phyloP scores from a whole-genome alignment of 2,113 vertebrate species.

The Vidua chalybeata region DNA sequence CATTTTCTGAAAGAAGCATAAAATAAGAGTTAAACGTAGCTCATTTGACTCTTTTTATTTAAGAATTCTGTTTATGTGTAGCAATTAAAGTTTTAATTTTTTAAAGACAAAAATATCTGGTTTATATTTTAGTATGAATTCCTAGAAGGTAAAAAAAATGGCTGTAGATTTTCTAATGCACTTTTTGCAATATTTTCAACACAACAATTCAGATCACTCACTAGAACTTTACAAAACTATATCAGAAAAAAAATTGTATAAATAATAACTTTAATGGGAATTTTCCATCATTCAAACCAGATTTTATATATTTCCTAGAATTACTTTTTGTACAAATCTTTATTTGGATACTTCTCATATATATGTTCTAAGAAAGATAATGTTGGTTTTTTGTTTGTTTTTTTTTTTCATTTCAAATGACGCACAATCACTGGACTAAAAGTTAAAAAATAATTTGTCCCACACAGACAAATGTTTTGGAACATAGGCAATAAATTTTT shows the following conservation, averaged over 20 bases:
- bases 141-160: background rate
- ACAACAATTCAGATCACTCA: background rate
- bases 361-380: background rate
- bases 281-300: background rate
- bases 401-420: background rate
- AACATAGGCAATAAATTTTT: background rate
- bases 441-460: background rate
- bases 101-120: rapidly evolving
- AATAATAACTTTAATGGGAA: background rate
- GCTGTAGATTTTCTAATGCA: background rate
- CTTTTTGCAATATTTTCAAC: background rate
- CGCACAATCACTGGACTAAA: background rate
- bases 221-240: background rate
- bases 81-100: background rate
- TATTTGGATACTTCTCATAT: background rate
- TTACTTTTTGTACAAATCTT: background rate
- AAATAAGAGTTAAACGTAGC: rapidly evolving
- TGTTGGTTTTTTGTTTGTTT: too few relatives aligned
- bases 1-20: background rate
- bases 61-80: background rate
- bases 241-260: background rate
- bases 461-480: rapidly evolving
- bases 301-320: background rate
- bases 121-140: background rate
- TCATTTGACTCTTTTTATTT: background rate